Conservation (phyloP, 2,888 invertebrate species). For the Dorcus hopei region DNA sequence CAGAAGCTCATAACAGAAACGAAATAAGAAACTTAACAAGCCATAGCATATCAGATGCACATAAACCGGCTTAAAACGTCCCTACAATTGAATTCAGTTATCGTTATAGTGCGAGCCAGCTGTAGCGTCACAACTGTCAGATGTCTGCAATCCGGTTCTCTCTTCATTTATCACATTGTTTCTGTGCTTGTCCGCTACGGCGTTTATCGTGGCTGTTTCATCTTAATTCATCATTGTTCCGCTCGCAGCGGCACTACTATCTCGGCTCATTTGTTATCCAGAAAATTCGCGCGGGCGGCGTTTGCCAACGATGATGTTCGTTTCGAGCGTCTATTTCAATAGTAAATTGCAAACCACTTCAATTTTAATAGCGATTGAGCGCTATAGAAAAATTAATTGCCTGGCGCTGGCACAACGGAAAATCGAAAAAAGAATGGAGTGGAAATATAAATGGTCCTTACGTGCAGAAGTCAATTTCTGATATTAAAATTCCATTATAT, state of each 20-base stretch:
- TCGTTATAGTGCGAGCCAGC: conserved; percentile 18
- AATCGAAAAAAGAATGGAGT: too few species aligned
- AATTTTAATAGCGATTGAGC: background rate
- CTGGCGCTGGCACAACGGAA: background rate
- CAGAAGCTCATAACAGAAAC: background rate
- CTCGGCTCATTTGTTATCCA: conserved; percentile 33
- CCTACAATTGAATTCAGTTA: conserved; percentile 20
- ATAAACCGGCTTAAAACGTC: conserved; percentile 8
- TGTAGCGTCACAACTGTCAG: conserved; percentile 23
- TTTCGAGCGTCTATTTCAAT: too few species aligned
- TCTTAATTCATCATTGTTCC: conserved; percentile 26
- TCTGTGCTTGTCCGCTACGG: conserved; percentile 27
- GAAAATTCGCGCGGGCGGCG: conserved; percentile 17
- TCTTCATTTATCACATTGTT: conserved; percentile 39
- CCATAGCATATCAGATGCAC: conserved; percentile 4
- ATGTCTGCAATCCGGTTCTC: conserved; percentile 27
- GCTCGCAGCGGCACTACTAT: conserved; percentile 27
- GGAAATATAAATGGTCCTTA: too few species aligned
- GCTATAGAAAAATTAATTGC: conserved; percentile 1
- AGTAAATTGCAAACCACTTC: background rate
- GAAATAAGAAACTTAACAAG: background rate
- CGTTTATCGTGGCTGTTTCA: conserved; percentile 36
- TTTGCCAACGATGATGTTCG: conserved; percentile 10
- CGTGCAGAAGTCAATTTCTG: too few species aligned
- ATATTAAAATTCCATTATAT: too few species aligned